A percentile compares a stretch with the other conserved stretches of the same genome.
Evolutionary conservation across 2,113 vertebrate species (phyloP).

Genomic region (Speoplatyrhinus poulsoni): DNA sequence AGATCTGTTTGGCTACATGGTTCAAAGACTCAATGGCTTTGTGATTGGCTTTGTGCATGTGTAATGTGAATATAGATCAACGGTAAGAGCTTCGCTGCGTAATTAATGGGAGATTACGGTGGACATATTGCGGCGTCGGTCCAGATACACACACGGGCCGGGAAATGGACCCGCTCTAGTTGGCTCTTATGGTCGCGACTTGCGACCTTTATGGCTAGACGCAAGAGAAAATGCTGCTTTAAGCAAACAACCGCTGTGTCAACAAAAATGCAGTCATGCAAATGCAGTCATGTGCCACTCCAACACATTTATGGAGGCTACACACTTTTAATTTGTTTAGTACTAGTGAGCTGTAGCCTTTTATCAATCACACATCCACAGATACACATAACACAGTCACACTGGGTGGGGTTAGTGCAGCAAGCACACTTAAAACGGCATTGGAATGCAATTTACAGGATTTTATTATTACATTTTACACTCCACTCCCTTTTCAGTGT

Average conservation of each 20-base stretch:
- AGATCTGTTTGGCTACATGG: slow-evolving; percentile 20
- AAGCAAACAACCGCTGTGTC: slow-evolving; percentile 9
- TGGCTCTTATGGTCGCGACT: slow-evolving; percentile 21
- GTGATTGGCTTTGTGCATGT: slow-evolving; percentile 30
- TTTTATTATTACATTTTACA: too few species aligned
- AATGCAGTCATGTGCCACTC: background rate
- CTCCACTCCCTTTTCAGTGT: too few species aligned
- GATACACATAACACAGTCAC: background rate
- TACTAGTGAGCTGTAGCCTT: background rate
- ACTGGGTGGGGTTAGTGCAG: background rate
- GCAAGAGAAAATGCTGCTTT: background rate
- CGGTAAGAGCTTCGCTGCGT: slow-evolving; percentile 8
- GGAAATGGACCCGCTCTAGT: background rate
- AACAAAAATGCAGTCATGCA: slow-evolving; percentile 1
- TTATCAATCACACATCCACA: background rate
- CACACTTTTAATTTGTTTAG: background rate
- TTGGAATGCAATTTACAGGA: too few species aligned
- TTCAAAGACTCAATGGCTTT: slow-evolving; percentile 22
- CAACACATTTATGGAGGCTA: background rate
- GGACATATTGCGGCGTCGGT: slow-evolving; percentile 15
- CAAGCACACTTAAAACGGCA: too few species aligned
- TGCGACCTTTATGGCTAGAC: background rate
- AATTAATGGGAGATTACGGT: slow-evolving; percentile 19
- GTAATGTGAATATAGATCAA: slow-evolving; percentile 41
- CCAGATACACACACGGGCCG: background rate